A percentile compares a stretch with the other conserved stretches of the same genome.
These are phyloP conservation scores for Apus apus DNA, from an alignment of 2,113 vertebrate genomes.

Conservation along the genomic window DNA sequence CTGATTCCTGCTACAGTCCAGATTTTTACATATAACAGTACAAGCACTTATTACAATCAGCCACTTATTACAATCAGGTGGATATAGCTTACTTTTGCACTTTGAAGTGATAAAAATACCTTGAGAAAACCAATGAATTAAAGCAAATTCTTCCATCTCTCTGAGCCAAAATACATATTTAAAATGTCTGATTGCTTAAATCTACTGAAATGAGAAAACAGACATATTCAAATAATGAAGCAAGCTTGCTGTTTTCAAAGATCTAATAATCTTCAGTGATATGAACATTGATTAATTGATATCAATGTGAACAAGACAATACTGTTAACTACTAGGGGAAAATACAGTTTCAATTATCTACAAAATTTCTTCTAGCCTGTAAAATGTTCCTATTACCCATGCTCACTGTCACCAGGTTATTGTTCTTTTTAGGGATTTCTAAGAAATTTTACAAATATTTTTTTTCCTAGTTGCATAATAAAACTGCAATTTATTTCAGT, in stretches of 20 bases:
- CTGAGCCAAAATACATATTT: not conserved
- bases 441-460: not conserved
- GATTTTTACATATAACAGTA: not conserved
- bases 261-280: not conserved
- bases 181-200: not conserved
- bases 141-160: not conserved
- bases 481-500: not conserved
- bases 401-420: not conserved
- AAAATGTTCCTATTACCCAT: not conserved
- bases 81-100: not conserved
- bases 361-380: not conserved
- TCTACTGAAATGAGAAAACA: not conserved
- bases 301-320: not conserved
- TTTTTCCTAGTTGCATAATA: not conserved
- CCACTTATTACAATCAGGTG: not conserved
- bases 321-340: not conserved
- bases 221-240: not conserved
- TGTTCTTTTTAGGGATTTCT: not conserved
- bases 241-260: not conserved
- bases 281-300: not conserved
- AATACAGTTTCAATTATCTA: not conserved
- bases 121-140: not conserved
- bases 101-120: not conserved
- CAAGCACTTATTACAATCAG: not conserved
- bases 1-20: not conserved